A percentile compares a stretch with the other conserved stretches of the same genome.
These are phyloP conservation scores for Chaetophractus vellerosus DNA, from an alignment of 2,797 vertebrate species.

Conservation along the genomic window DNA sequence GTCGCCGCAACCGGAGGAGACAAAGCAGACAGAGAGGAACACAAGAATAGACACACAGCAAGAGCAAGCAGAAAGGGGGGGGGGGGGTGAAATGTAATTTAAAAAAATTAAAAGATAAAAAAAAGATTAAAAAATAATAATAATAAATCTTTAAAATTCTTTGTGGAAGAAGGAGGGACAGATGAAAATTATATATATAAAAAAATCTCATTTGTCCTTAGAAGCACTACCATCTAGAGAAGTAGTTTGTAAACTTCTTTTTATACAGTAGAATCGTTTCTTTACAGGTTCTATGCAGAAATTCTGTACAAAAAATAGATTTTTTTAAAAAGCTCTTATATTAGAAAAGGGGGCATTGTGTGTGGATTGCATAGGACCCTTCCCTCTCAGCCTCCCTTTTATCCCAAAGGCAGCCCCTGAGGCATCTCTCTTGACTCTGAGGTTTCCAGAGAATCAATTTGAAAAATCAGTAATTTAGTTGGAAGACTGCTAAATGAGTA, in stretches of 20 bases:
- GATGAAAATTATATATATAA: too few relatives aligned
- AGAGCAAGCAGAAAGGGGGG: too few relatives aligned
- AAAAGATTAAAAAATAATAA: too few relatives aligned
- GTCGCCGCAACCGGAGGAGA: too few relatives aligned
- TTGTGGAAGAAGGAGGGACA: too few relatives aligned
- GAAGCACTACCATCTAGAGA: neutral
- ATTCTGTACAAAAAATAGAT: constrained; percentile 28
- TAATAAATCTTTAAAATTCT: too few relatives aligned
- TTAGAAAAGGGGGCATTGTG: neutral
- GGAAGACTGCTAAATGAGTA: constrained; percentile 6
- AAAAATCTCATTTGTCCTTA: constrained; percentile 17
- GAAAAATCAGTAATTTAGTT: constrained; percentile 63
- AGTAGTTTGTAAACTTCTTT: constrained; percentile 38
- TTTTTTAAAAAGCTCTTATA: neutral
- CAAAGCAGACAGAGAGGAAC: too few relatives aligned
- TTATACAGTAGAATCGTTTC: neutral
- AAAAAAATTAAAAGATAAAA: too few relatives aligned
- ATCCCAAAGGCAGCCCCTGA: neutral
- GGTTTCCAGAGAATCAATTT: constrained; percentile 58
- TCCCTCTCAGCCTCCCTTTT: neutral
- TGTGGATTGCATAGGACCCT: neutral
- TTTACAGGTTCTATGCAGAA: neutral
- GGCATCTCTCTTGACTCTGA: constrained; percentile 1
- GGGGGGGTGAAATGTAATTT: too few relatives aligned
- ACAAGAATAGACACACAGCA: too few relatives aligned